A percentile compares a stretch with the other conserved stretches of the same genome.
These are phyloP conservation scores for Scolopax mira DNA, from an alignment of 2,113 vertebrate species.

Conservation along the genomic window DNA sequence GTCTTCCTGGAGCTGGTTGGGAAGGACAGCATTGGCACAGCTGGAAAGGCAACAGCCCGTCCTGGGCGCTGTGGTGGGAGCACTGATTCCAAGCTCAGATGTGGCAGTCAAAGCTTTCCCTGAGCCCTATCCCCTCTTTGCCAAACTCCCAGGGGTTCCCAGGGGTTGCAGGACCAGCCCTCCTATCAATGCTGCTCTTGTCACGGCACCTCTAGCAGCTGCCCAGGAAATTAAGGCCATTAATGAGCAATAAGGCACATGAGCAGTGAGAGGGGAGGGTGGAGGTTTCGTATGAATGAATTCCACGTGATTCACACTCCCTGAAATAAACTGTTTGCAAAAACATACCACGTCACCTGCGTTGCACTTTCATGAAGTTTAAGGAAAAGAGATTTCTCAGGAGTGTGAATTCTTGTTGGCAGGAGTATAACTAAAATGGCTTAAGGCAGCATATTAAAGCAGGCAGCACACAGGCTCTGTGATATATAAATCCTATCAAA, in stretches of 20 bases:
- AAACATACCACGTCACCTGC: neutral
- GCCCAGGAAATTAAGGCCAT: neutral
- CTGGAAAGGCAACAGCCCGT: neutral
- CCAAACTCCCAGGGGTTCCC: neutral
- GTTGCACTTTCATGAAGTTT: neutral
- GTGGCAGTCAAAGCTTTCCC: neutral
- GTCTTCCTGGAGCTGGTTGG: neutral
- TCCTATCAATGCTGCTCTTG: neutral
- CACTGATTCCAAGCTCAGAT: neutral
- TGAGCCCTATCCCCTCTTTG: neutral
- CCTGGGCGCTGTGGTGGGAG: neutral
- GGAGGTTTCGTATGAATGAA: fast-evolving
- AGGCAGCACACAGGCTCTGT: neutral
- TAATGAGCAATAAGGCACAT: neutral
- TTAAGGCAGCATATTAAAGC: neutral
- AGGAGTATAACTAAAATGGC: neutral
- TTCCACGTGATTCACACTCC: neutral
- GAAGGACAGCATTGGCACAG: fast-evolving
- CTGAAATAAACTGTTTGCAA: neutral
- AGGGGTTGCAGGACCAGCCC: neutral
- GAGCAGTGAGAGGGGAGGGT: neutral
- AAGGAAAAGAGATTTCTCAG: neutral
- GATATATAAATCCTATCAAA: neutral
- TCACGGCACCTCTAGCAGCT: neutral
- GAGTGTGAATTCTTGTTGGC: neutral